Percentiles rank a stretch among this genome's conserved stretches.
Conservation (phyloP, 1,140 invertebrate species). For the Yoshiicerus persimilis region DNA sequence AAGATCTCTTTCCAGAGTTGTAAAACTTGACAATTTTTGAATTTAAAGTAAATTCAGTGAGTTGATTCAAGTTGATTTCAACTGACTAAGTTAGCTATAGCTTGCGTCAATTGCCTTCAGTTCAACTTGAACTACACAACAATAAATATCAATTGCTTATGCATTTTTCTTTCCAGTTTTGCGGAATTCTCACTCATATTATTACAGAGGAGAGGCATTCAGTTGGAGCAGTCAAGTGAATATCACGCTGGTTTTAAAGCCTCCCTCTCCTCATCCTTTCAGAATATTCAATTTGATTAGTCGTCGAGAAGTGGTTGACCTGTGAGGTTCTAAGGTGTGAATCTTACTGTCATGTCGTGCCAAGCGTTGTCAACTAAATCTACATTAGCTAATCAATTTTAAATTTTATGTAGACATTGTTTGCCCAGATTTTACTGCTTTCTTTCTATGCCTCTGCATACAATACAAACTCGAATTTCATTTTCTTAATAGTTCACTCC, state of each 20-base stretch:
- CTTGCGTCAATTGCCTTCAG: background rate
- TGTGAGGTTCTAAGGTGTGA: background rate
- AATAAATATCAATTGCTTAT: background rate
- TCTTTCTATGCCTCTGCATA: background rate
- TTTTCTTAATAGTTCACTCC: background rate
- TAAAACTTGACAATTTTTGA: conserved; percentile 23
- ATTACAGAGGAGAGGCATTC: background rate
- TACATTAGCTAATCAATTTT: conserved; percentile 5
- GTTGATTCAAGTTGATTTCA: background rate
- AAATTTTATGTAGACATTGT: background rate
- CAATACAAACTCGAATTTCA: background rate
- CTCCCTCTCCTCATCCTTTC: background rate
- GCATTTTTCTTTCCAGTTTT: background rate
- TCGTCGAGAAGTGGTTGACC: background rate
- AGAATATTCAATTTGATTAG: conserved; percentile 4
- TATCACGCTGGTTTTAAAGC: background rate
- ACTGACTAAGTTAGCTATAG: background rate
- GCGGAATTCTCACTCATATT: background rate
- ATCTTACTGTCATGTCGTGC: conserved; percentile 8
- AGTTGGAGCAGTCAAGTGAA: background rate
- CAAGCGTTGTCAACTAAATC: background rate
- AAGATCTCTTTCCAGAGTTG: background rate
- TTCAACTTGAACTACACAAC: background rate
- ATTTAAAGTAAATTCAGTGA: background rate
- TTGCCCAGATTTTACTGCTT: background rate